Conservation (phyloP, 2,797 vertebrate species). For the Odontamblyopus lacepedii region DNA sequence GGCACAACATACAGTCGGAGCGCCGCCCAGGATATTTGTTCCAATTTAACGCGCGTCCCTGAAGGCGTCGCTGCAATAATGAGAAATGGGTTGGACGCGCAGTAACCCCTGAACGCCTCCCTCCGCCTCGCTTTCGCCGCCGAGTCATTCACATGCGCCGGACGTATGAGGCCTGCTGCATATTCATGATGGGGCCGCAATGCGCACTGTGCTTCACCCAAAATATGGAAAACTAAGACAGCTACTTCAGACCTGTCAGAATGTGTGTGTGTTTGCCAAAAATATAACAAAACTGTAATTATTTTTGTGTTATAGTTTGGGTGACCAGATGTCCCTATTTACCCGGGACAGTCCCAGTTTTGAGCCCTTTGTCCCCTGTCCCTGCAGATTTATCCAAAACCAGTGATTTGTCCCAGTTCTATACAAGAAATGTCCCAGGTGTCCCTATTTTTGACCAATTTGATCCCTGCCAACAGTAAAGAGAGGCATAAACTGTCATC, state of each 20-base stretch:
- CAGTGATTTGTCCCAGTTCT: no score
- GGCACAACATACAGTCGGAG: neutral
- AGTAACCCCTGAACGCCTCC: neutral
- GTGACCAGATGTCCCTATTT: no score
- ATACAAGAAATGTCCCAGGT: no score
- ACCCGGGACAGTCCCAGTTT: no score
- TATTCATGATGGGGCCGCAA: neutral
- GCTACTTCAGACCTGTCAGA: neutral
- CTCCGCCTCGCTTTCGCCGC: neutral
- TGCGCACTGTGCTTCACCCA: neutral
- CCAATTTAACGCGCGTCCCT: neutral
- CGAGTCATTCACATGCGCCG: neutral
- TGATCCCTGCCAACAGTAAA: no score
- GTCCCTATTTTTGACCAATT: no score
- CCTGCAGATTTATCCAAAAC: no score
- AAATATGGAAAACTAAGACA: neutral
- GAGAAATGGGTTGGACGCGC: neutral
- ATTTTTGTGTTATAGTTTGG: no score
- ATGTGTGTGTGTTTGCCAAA: no score
- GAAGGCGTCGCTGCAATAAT: slow-evolving; percentile 3
- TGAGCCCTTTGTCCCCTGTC: no score
- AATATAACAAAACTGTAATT: no score
- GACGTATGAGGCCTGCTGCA: neutral
- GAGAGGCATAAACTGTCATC: no score
- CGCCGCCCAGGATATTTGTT: neutral